Evolutionary conservation across 2,888 invertebrate genomes (phyloP).

Genomic region (Cremastinae sp.): DNA sequence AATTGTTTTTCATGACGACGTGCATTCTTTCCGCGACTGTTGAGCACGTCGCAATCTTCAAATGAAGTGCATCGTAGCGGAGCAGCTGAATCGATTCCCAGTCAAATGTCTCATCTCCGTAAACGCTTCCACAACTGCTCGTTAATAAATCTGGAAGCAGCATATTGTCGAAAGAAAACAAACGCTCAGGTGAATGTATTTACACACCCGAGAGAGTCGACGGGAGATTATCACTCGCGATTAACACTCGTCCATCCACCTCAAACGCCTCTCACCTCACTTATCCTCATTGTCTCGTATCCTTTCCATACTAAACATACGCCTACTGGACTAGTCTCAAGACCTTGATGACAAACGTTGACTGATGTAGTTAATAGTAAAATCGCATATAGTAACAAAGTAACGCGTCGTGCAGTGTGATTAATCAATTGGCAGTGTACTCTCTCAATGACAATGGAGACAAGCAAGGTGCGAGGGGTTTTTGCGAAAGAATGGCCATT

Average conservation of each 20-base stretch:
- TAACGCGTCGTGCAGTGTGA: slow-evolving; percentile 17
- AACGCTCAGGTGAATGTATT: slow-evolving; percentile 23
- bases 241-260: slow-evolving; percentile 62
- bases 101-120: slow-evolving; percentile 41
- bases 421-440: slow-evolving; percentile 20
- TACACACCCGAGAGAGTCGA: slow-evolving; percentile 51
- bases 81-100: slow-evolving; percentile 36
- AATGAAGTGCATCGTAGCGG: slow-evolving; percentile 60
- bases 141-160: slow-evolving; percentile 62
- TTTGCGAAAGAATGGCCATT: slow-evolving; percentile 12
- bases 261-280: slow-evolving; percentile 61
- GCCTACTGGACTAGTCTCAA: too few species aligned
- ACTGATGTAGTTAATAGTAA: too few species aligned
- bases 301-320: too few species aligned
- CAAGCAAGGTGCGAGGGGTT: slow-evolving; percentile 57
- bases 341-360: too few species aligned
- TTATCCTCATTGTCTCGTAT: slow-evolving; percentile 49
- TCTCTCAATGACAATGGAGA: slow-evolving; percentile 40
- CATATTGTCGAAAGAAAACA: slow-evolving; percentile 71
- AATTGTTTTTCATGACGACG: slow-evolving; percentile 61
- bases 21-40: slow-evolving; percentile 68
- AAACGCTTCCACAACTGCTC: slow-evolving; percentile 47
- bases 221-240: slow-evolving; percentile 11
- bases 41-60: slow-evolving; percentile 68
- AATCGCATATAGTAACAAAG: not conserved